These are phyloP conservation scores for Gymnobelideus leadbeateri DNA, from an alignment of 2,113 vertebrate species.

Conservation along the genomic window DNA sequence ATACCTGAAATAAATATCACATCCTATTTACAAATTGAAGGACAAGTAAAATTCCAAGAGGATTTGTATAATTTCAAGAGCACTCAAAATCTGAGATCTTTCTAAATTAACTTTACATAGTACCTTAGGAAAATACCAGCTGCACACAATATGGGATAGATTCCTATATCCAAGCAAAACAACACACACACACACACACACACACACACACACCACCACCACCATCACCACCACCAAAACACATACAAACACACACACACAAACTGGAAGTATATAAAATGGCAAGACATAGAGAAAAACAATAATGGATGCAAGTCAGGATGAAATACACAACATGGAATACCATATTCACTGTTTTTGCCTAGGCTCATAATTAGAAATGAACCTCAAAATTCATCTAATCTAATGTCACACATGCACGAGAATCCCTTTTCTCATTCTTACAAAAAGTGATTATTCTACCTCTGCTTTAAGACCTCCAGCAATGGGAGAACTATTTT, in stretches of 20 bases:
- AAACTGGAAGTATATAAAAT: background rate
- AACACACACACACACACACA: too few relatives aligned
- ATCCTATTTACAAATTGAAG: conserved; percentile 23
- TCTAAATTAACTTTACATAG: background rate
- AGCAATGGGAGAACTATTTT: background rate
- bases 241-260: background rate
- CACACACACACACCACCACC: background rate
- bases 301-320: background rate
- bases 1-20: background rate
- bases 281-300: background rate
- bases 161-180: background rate
- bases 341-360: background rate
- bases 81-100: background rate
- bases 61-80: background rate
- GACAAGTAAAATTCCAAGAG: conserved; percentile 14
- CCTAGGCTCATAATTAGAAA: background rate
- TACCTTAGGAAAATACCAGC: background rate
- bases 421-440: background rate
- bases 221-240: too few relatives aligned
- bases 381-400: background rate
- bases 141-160: background rate
- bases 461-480: background rate
- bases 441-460: background rate
- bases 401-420: background rate
- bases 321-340: background rate